These are phyloP conservation scores for Fragariocoptes setiger DNA, from an alignment of 1,140 invertebrate genomes.

Conservation along the genomic window DNA sequence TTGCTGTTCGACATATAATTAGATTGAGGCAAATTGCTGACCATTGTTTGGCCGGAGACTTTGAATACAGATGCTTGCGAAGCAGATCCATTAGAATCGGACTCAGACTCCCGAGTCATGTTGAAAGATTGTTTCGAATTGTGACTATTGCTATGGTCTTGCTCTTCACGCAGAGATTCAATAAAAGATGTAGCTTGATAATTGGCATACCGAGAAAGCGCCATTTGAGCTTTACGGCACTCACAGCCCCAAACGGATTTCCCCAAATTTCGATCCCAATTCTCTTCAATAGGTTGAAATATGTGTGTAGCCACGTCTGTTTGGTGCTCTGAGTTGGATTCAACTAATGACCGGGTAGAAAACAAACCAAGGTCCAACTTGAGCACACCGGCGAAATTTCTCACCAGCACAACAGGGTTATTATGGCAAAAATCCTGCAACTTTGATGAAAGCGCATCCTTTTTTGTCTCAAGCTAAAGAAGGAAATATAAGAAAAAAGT, in stretches of 20 bases:
- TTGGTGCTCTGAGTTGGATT: background rate
- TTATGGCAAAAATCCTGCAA: background rate
- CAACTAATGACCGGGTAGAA: background rate
- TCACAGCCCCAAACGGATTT: background rate
- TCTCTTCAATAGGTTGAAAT: background rate
- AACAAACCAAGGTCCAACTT: background rate
- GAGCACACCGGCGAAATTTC: background rate
- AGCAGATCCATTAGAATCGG: conserved; percentile 5
- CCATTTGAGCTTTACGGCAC: background rate
- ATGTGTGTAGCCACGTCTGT: background rate
- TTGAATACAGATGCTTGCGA: too few species aligned
- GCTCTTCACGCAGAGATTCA: conserved; percentile 13
- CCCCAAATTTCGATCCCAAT: background rate
- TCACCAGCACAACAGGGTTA: background rate
- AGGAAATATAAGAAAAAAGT: too few species aligned
- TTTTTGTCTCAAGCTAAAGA: too few species aligned
- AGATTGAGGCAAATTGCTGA: too few species aligned
- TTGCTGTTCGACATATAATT: too few species aligned
- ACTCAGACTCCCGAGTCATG: conserved; percentile 3
- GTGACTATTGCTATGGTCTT: background rate
- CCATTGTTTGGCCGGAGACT: too few species aligned
- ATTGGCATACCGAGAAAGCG: conserved; percentile 3
- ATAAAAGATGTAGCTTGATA: conserved; percentile 5
- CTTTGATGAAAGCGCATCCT: background rate
- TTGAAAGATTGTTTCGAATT: background rate